Evolutionary conservation across 2,888 invertebrate species (phyloP).

Genomic region (Mactromeris polynyma): DNA sequence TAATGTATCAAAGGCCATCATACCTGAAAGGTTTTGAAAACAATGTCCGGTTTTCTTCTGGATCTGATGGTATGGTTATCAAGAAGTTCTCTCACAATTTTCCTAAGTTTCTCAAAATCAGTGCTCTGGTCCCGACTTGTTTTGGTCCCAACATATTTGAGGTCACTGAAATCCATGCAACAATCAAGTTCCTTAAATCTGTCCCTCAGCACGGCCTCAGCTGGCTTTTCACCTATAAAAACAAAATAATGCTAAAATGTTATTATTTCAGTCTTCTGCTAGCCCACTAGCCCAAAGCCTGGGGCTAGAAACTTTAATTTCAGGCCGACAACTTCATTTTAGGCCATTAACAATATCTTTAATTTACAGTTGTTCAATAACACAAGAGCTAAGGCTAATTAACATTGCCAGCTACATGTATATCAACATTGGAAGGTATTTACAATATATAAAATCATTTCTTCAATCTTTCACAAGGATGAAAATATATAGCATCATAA

Average conservation of each 20-base stretch:
- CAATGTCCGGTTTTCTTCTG: slow-evolving; percentile 90
- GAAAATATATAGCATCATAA: too few species aligned
- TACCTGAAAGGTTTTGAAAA: slow-evolving; percentile 91
- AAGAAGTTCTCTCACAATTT: slow-evolving; percentile 90
- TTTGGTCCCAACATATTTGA: slow-evolving; percentile 88
- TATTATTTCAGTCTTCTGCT: too few species aligned
- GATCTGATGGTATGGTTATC: slow-evolving; percentile 92
- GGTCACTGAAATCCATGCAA: slow-evolving; percentile 91
- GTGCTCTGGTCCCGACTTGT: slow-evolving; percentile 87
- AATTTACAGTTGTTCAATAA: too few species aligned
- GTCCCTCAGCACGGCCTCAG: slow-evolving; percentile 87
- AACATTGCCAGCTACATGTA: too few species aligned
- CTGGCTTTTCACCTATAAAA: slow-evolving; percentile 68
- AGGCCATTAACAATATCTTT: too few species aligned
- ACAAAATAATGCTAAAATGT: not conserved
- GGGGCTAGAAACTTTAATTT: too few species aligned
- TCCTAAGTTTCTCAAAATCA: slow-evolving; percentile 90
- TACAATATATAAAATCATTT: too few species aligned
- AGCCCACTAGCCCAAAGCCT: too few species aligned
- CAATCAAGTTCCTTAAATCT: slow-evolving; percentile 90
- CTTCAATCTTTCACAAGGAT: too few species aligned
- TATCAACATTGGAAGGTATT: too few species aligned
- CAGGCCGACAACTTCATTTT: too few species aligned
- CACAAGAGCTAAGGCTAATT: too few species aligned
- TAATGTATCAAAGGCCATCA: not conserved